A percentile compares a stretch with the other conserved stretches of the same genome.
These are phyloP conservation scores for Rhizoglyphus robini DNA, from an alignment of 1,140 invertebrate genomes.

Conservation along the genomic window DNA sequence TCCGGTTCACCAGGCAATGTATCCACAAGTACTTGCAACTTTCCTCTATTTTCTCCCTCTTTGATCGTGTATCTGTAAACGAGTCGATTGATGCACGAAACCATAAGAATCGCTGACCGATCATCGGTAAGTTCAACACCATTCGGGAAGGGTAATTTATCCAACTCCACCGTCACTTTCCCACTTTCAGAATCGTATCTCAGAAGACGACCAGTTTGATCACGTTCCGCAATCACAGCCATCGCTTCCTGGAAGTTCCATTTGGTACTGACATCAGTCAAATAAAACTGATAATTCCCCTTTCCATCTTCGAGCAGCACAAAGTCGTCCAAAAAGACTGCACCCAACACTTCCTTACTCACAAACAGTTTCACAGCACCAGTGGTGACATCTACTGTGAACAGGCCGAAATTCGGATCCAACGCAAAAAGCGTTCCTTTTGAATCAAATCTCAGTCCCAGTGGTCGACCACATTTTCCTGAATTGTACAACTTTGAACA, in stretches of 20 bases:
- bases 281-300: not conserved
- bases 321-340: slow-evolving; percentile 4
- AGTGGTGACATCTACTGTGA: not conserved
- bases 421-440: not conserved
- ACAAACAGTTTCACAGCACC: not conserved
- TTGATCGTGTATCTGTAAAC: slow-evolving; percentile 56
- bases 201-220: slow-evolving; percentile 1
- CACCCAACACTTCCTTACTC: not conserved
- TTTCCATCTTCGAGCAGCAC: not conserved
- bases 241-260: not conserved
- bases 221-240: not conserved
- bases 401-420: not conserved
- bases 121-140: slow-evolving; percentile 49
- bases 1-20: slow-evolving; percentile 64
- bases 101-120: slow-evolving; percentile 54
- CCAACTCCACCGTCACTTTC: not conserved
- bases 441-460: not conserved
- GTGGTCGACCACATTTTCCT: slow-evolving; percentile 48
- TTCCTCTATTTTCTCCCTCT: slow-evolving; percentile 50
- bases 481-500: slow-evolving; percentile 4
- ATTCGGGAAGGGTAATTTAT: slow-evolving; percentile 12
- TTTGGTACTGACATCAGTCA: slow-evolving; percentile 6
- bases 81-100: slow-evolving; percentile 38
- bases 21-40: slow-evolving; percentile 55
- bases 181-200: not conserved